phyloP scores from a whole-genome alignment of 2,888 invertebrate species.

The Caenorhabditis sp. region DNA sequence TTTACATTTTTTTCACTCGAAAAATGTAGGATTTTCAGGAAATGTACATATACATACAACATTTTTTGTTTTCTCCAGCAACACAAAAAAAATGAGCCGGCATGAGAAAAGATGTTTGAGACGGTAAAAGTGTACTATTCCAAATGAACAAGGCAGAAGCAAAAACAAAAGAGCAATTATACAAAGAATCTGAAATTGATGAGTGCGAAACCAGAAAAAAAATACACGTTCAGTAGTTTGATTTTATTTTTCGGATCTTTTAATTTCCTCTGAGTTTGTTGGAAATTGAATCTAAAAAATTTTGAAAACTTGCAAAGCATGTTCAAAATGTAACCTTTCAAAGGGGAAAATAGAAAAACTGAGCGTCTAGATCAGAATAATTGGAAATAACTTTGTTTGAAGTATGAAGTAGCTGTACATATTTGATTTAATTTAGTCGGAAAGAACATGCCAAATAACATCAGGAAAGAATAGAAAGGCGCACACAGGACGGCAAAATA shows the following conservation, averaged over 20 bases:
- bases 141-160: not conserved
- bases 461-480: not conserved
- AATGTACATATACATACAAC: too few species aligned
- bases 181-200: not conserved
- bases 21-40: too few species aligned
- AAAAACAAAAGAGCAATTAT: not conserved
- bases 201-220: not conserved
- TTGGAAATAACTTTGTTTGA: too few species aligned
- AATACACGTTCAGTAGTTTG: not conserved
- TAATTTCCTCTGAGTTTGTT: too few species aligned
- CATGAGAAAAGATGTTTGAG: not conserved
- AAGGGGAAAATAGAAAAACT: too few species aligned
- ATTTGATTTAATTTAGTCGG: not conserved
- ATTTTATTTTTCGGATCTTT: too few species aligned
- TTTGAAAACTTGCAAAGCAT: too few species aligned
- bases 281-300: too few species aligned
- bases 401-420: not conserved
- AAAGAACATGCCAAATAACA: not conserved
- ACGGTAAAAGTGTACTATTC: not conserved
- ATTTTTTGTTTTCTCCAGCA: not conserved
- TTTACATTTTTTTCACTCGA: too few species aligned
- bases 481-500: not conserved
- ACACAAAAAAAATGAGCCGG: constrained; percentile 8
- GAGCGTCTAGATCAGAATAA: too few species aligned
- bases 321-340: too few species aligned